phyloP scores from a whole-genome alignment of 2,113 vertebrate species.

The Dipodomys merriami region DNA sequence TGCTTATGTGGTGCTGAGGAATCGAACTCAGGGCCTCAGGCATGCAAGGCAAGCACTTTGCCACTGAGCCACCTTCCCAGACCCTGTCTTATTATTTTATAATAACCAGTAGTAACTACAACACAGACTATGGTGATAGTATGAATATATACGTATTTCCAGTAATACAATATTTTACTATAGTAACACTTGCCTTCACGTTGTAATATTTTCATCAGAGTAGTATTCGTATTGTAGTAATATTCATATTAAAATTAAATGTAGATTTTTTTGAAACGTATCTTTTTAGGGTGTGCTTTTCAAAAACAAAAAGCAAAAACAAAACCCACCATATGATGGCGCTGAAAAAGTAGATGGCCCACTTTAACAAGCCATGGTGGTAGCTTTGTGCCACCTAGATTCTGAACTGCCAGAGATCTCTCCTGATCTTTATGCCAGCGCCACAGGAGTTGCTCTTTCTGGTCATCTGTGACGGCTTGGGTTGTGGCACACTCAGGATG shows the following conservation, averaged over 20 bases:
- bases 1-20: too few relatives aligned
- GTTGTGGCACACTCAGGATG: background rate
- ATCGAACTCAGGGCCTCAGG: too few relatives aligned
- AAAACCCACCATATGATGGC: background rate
- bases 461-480: background rate
- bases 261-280: background rate
- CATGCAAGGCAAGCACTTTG: too few relatives aligned
- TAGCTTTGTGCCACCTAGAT: background rate
- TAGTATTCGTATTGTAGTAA: too few relatives aligned
- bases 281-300: background rate
- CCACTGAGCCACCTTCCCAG: too few relatives aligned
- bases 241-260: background rate
- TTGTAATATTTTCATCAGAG: too few relatives aligned
- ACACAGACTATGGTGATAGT: background rate
- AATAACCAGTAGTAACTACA: background rate
- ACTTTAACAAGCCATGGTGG: background rate
- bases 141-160: background rate
- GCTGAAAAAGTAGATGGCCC: slow-evolving; percentile 26
- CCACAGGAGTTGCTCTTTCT: background rate
- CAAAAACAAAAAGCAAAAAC: too few relatives aligned
- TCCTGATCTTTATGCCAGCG: too few relatives aligned
- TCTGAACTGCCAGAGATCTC: background rate
- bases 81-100: background rate
- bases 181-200: too few relatives aligned
- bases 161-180: background rate